Evolutionary conservation across 1,140 invertebrate genomes (phyloP), one percentile per base, ranked within the genome.

Genomic region (Drosophila littoralis): DNA sequence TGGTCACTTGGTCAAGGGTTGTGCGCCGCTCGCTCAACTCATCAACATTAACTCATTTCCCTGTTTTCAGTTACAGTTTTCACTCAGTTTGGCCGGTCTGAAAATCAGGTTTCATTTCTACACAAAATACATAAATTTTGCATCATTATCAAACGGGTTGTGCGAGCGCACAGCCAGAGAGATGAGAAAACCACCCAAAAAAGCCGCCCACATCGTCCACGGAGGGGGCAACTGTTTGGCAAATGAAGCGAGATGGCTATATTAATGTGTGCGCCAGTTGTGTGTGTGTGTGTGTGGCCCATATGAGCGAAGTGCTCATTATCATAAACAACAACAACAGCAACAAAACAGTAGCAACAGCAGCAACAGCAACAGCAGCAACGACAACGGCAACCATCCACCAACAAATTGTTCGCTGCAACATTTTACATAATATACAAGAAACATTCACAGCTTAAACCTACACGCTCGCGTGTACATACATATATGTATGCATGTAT

Each of bases 71-170:
- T 66, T 71, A 64, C 52, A 51, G 33, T 69, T 88, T 78, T 70
- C 84, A 88, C 84, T 88, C 84, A 81, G 77, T 81, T 79, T 71
- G 46, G n/a, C 15, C 52, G 36, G 69, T 32, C 38, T 50, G 82
- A 76, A 91, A 91, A 91, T 91, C 84, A 79, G 84, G 90, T 90
- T 91, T 90, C 85, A 83, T 91, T 89, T 86, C 90, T 84, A 91
- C 76, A 91, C 84, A 91, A 91, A 91, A 91, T 91, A 90, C 89
- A 91, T 91, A 91, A 91, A 91, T 91, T 91, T 83, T 74, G 77
- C 81, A 91, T 91, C 82, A 91, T 91, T 91, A 91, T 86, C 73
- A 71, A 74, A 75, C 70, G 64, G 69, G 66, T 78, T 67, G 63
- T 70, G 43, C 33, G 52, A 52, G 60, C 40, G 38, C 36, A 45